Conservation (phyloP, 2,888 invertebrate genomes). For the Brachylomia viminalis region DNA sequence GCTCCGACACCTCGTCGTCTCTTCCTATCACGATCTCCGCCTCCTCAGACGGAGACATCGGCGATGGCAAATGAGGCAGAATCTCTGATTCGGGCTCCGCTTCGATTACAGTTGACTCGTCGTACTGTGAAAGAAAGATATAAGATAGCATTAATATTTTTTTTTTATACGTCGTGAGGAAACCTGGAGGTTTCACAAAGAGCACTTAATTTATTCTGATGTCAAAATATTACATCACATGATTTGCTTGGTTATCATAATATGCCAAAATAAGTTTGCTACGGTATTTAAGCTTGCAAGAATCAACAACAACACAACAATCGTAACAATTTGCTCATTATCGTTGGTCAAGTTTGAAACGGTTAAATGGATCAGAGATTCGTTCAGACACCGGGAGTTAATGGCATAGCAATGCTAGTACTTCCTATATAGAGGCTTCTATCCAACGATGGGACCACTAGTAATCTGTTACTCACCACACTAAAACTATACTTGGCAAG, state of each 20-base stretch:
- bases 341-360: background rate
- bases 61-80: constrained; percentile 89
- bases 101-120: constrained; percentile 92
- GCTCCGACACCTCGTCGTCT: constrained; percentile 78
- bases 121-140: constrained; percentile 88
- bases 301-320: too few species aligned
- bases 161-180: background rate
- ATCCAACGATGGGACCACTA: background rate
- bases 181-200: too few species aligned
- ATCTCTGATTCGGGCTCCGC: constrained; percentile 92
- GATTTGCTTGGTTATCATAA: background rate
- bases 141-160: background rate
- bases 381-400: background rate
- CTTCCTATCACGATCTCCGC: constrained; percentile 92
- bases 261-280: background rate
- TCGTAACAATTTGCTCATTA: background rate
- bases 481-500: constrained; percentile 94
- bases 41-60: constrained; percentile 87
- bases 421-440: background rate
- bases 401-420: too few species aligned
- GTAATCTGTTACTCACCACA: constrained; percentile 85
- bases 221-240: background rate
- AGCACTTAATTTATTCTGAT: background rate
- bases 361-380: background rate
- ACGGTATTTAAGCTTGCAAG: too few species aligned